Percentiles rank a stretch among this genome's conserved stretches.
These are phyloP conservation scores for Lasioglossum zephyrum DNA, from an alignment of 2,888 invertebrate species.

Conservation along the genomic window DNA sequence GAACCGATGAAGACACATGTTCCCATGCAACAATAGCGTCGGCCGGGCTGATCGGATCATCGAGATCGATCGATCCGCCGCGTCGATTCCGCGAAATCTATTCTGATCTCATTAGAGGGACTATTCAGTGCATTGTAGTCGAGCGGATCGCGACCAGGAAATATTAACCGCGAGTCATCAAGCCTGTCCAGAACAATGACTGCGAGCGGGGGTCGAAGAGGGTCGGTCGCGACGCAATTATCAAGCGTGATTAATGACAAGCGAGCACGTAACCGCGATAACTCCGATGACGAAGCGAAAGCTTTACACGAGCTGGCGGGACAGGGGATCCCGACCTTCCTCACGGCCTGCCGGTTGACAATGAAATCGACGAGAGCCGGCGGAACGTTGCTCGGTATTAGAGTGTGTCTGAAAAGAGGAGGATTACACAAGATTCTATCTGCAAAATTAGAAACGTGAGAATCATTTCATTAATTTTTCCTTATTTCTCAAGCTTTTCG, in stretches of 20 bases:
- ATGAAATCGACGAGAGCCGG: slow-evolving; percentile 17
- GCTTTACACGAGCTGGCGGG: slow-evolving; percentile 37
- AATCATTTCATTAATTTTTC: too few species aligned
- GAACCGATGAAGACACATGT: not conserved
- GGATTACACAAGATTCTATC: too few species aligned
- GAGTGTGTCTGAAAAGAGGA: not conserved
- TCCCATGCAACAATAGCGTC: not conserved
- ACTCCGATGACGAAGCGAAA: slow-evolving; percentile 59
- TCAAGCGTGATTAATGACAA: slow-evolving; percentile 72
- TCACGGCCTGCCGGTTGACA: slow-evolving; percentile 29
- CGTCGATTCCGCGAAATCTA: not conserved
- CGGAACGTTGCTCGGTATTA: not conserved
- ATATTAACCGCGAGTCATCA: slow-evolving; percentile 41
- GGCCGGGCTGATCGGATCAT: not conserved
- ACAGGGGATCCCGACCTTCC: slow-evolving; percentile 33
- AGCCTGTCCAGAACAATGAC: slow-evolving; percentile 43
- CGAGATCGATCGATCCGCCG: not conserved
- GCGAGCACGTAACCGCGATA: slow-evolving; percentile 58
- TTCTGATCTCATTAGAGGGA: not conserved
- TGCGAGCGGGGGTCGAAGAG: slow-evolving; percentile 31
- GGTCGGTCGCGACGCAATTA: slow-evolving; percentile 63
- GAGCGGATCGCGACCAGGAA: slow-evolving; percentile 36
- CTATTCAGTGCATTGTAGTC: not conserved
- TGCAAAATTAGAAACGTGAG: too few species aligned
- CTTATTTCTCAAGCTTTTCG: too few species aligned